These are phyloP conservation scores for Zingel zingel DNA, from an alignment of 2,113 vertebrate genomes.

Conservation along the genomic window DNA sequence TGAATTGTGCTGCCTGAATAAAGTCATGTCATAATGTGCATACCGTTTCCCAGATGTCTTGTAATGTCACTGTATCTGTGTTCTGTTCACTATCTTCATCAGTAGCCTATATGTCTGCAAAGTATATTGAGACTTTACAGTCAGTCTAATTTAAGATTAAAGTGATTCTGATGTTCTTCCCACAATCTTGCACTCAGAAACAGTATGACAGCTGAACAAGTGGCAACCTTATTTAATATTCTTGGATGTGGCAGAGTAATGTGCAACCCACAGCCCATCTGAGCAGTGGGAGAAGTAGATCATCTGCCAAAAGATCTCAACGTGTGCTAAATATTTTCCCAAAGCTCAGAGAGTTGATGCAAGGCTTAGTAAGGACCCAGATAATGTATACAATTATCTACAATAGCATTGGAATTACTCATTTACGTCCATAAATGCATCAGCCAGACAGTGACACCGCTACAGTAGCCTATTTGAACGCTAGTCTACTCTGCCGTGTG, in stretches of 20 bases:
- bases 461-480: background rate
- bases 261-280: constrained; percentile 54
- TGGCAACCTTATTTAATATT: constrained; percentile 46
- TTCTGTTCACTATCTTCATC: background rate
- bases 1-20: background rate
- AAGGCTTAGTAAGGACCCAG: background rate
- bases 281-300: constrained; percentile 29
- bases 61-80: background rate
- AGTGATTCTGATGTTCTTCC: background rate
- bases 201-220: constrained; percentile 16
- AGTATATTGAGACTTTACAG: background rate
- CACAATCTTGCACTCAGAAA: background rate
- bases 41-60: background rate
- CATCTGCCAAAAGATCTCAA: constrained; percentile 30
- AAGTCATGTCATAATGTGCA: constrained; percentile 2
- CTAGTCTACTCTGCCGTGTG: too few species aligned
- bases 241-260: constrained; percentile 25
- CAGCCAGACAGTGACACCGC: background rate
- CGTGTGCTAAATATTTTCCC: background rate
- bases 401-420: background rate
- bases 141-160: background rate
- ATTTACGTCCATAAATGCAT: background rate
- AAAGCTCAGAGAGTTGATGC: background rate
- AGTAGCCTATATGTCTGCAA: background rate
- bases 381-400: background rate